These are phyloP conservation scores for Argyrosomus japonicus DNA, from an alignment of 2,113 vertebrate species.

Conservation along the genomic window DNA sequence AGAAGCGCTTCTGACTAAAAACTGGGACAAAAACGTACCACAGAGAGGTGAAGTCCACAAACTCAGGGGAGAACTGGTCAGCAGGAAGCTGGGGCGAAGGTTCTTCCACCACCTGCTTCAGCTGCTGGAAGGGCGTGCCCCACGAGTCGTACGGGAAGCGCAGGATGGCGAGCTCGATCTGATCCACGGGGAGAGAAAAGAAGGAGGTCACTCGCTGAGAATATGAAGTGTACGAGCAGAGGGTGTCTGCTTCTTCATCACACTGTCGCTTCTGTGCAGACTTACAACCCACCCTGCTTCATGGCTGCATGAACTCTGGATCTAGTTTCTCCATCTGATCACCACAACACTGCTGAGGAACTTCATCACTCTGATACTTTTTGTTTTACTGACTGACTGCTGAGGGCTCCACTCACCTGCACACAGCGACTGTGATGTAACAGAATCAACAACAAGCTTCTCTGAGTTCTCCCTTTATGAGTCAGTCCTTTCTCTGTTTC, in stretches of 20 bases:
- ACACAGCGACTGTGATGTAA: too few relatives aligned
- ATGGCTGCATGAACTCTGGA: too few relatives aligned
- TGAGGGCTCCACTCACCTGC: too few relatives aligned
- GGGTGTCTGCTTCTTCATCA: background rate
- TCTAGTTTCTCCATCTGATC: too few relatives aligned
- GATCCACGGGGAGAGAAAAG: background rate
- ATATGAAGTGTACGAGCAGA: background rate
- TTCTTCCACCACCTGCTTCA: constrained; percentile 98
- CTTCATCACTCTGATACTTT: too few relatives aligned
- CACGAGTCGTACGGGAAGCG: constrained; percentile 96
- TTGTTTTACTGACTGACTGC: too few relatives aligned
- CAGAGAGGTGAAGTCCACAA: constrained; percentile 95
- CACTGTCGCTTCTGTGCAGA: background rate
- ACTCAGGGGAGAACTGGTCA: constrained; percentile 91
- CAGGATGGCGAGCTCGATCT: constrained; percentile 96
- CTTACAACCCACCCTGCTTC: too few relatives aligned
- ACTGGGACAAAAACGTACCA: constrained; percentile 82
- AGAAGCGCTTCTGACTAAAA: background rate
- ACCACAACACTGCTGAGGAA: too few relatives aligned
- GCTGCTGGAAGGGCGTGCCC: constrained; percentile 97
- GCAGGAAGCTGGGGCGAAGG: constrained; percentile 92
- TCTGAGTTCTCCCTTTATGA: too few relatives aligned
- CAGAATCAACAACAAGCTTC: too few relatives aligned
- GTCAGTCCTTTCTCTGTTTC: too few relatives aligned
- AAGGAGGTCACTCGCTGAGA: background rate